Evolutionary conservation across 2,888 invertebrate species (phyloP).

Genomic region (Erpobdella octoculata): DNA sequence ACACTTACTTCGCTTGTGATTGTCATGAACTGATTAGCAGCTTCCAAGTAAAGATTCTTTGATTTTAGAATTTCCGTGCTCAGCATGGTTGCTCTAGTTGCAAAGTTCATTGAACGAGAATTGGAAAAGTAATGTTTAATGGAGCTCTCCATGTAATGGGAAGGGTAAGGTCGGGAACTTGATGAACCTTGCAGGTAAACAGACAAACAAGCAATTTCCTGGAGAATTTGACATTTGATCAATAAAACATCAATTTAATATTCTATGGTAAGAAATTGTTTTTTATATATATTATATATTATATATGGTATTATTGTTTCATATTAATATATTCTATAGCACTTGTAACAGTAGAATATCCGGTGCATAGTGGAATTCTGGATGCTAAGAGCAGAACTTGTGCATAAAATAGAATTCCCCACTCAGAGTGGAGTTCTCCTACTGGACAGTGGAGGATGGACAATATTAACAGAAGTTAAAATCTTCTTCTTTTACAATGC

Average conservation of each 20-base stretch:
- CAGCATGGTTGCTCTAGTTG: constrained; percentile 79
- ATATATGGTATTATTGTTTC: background rate
- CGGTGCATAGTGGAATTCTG: too few species aligned
- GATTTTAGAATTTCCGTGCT: constrained; percentile 78
- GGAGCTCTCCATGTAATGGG: constrained; percentile 82
- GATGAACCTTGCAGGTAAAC: constrained; percentile 68
- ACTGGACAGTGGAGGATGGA: too few species aligned
- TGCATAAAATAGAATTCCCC: too few species aligned
- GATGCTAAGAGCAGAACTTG: too few species aligned
- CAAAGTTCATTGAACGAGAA: constrained; percentile 56
- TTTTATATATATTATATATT: background rate
- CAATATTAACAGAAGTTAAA: too few species aligned
- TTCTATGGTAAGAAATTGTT: background rate
- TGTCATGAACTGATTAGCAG: constrained; percentile 85
- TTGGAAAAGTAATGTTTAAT: constrained; percentile 78
- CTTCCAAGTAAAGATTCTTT: constrained; percentile 73
- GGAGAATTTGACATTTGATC: constrained; percentile 30
- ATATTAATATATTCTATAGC: too few species aligned
- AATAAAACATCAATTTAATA: background rate
- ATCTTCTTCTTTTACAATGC: too few species aligned
- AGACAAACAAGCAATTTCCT: constrained; percentile 86
- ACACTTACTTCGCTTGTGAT: constrained; percentile 79
- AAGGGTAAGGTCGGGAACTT: constrained; percentile 54
- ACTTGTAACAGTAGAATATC: too few species aligned
- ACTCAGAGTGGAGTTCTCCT: too few species aligned